phyloP scores from a whole-genome alignment of 2,888 invertebrate genomes.

The Hypolimnas misippus region DNA sequence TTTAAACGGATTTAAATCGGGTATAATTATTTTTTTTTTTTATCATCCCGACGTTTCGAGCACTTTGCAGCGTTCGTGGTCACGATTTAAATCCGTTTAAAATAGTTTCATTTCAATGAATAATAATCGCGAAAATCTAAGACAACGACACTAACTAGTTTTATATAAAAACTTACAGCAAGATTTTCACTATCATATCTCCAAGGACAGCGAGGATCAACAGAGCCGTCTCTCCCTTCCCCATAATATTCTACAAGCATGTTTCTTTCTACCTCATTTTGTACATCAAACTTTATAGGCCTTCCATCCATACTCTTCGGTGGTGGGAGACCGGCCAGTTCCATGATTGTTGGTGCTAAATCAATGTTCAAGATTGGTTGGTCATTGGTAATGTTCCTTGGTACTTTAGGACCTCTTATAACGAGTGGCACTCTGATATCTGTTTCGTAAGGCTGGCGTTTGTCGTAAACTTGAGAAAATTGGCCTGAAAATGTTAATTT shows the following conservation, averaged over 20 bases:
- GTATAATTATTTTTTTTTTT: too few relatives aligned
- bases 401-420: constrained; percentile 89
- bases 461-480: constrained; percentile 94
- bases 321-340: constrained; percentile 85
- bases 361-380: constrained; percentile 91
- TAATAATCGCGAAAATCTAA: too few relatives aligned
- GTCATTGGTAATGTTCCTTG: constrained; percentile 68
- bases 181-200: constrained; percentile 81
- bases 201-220: constrained; percentile 87
- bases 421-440: constrained; percentile 93
- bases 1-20: too few relatives aligned
- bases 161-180: too few relatives aligned
- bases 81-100: too few relatives aligned
- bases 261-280: constrained; percentile 62
- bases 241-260: constrained; percentile 93
- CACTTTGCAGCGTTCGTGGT: too few relatives aligned
- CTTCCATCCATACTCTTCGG: constrained; percentile 86
- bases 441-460: constrained; percentile 95
- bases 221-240: constrained; percentile 85
- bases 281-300: constrained; percentile 50
- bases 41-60: too few relatives aligned
- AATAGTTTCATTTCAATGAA: too few relatives aligned
- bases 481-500: constrained; percentile 89
- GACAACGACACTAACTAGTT: too few relatives aligned
- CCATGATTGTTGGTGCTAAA: constrained; percentile 91